Conservation (phyloP, 2,797 vertebrate genomes). For the Telmatherina bonti region DNA sequence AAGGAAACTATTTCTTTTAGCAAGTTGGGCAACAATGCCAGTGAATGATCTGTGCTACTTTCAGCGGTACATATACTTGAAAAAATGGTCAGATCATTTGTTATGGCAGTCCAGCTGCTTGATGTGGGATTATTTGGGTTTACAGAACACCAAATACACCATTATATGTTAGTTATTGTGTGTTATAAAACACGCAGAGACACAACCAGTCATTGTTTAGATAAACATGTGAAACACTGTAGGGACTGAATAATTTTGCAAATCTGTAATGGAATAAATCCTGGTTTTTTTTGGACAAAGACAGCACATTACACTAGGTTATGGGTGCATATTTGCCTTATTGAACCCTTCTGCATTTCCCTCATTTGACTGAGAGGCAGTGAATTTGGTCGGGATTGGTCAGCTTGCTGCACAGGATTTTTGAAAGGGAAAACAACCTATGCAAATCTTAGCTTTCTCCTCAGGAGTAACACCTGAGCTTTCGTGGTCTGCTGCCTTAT, state of each 20-base stretch:
- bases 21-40: not conserved
- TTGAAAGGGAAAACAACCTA: conserved; percentile 78
- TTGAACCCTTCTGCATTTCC: conserved; percentile 28
- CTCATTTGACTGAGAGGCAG: conserved; percentile 69
- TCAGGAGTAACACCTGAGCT: conserved; percentile 60
- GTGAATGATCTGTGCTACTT: not conserved
- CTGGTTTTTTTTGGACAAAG: not conserved
- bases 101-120: not conserved
- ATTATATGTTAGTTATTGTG: not conserved
- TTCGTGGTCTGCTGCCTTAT: conserved; percentile 34
- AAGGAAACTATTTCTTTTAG: not conserved
- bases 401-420: conserved; percentile 46
- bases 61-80: not conserved
- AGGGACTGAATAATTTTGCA: conserved; percentile 18
- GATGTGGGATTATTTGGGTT: not conserved
- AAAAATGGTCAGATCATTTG: not conserved
- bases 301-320: not conserved
- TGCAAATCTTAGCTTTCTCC: conserved; percentile 69
- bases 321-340: conserved; percentile 21
- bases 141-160: not conserved
- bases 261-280: conserved; percentile 9
- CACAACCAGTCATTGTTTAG: not conserved
- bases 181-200: not conserved
- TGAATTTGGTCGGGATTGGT: conserved; percentile 20
- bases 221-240: not conserved